Percentiles rank a stretch among this genome's conserved stretches.
Conservation (phyloP, 2,113 vertebrate species). For the Litocranius walleri region DNA sequence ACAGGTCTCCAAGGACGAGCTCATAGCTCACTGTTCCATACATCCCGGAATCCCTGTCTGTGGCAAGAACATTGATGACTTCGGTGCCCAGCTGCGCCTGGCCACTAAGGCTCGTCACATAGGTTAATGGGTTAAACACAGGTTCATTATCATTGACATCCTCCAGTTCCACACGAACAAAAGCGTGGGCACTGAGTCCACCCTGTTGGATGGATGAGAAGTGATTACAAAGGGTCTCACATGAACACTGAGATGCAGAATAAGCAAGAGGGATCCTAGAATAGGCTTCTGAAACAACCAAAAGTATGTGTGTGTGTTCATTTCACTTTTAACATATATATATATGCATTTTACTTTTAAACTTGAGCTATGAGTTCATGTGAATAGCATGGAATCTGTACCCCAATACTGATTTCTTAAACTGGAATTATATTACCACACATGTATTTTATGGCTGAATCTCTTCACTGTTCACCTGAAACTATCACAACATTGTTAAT, state of each 20-base stretch:
- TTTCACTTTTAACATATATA: not conserved
- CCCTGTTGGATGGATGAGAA: slow-evolving; percentile 83
- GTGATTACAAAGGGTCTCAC: not conserved
- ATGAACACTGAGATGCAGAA: not conserved
- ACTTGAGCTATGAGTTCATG: not conserved
- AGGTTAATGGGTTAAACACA: slow-evolving; percentile 86
- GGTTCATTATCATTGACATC: slow-evolving; percentile 93
- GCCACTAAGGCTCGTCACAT: slow-evolving; percentile 87
- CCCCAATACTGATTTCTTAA: not conserved
- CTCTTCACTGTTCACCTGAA: not conserved
- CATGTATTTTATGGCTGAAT: not conserved
- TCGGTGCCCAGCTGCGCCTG: slow-evolving; percentile 88
- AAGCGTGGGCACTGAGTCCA: slow-evolving; percentile 91
- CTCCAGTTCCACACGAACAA: slow-evolving; percentile 90
- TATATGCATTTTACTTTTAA: not conserved
- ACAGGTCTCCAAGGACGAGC: slow-evolving; percentile 84
- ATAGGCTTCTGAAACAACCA: not conserved
- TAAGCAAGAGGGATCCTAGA: not conserved
- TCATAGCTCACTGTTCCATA: slow-evolving; percentile 87
- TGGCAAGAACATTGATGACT: slow-evolving; percentile 87
- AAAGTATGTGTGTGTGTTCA: not conserved
- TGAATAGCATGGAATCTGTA: not conserved
- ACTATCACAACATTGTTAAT: not conserved
- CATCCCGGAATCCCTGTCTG: slow-evolving; percentile 87
- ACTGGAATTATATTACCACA: not conserved